Percentiles rank a stretch among this genome's conserved stretches.
Conservation (phyloP, 2,113 vertebrate genomes). For the Pelecanoides urinatrix region DNA sequence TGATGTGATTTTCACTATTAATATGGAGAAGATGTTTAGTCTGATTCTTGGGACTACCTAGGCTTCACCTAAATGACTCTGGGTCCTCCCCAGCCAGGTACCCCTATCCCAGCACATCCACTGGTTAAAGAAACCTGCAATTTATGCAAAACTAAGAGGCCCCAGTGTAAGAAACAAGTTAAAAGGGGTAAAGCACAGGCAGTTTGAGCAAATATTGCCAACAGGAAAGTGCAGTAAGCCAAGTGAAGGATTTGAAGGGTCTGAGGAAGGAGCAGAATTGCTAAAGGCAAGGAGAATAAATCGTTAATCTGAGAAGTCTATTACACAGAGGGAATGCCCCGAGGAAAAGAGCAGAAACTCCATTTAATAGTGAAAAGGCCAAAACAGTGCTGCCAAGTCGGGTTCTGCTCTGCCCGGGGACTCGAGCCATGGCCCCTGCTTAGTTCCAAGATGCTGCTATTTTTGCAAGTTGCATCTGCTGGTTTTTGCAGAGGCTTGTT, state of each 20-base stretch:
- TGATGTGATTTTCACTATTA: not conserved
- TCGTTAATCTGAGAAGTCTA: conserved; percentile 1
- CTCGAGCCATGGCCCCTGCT: not conserved
- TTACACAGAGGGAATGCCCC: not conserved
- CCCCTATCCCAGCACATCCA: not conserved
- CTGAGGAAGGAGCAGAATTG: not conserved
- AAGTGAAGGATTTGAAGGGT: not conserved
- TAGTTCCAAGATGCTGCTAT: conserved; percentile 26
- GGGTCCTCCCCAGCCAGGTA: not conserved
- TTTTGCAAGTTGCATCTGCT: conserved; percentile 14
- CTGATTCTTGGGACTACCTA: not conserved
- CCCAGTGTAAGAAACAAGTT: not conserved
- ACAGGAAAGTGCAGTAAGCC: not conserved
- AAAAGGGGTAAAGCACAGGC: not conserved
- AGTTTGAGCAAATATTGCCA: not conserved
- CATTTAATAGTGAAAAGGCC: conserved; percentile 10
- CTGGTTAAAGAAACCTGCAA: not conserved
- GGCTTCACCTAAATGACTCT: not conserved
- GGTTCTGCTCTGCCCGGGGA: not conserved
- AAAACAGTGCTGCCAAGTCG: not conserved
- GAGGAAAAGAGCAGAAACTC: conserved; percentile 20
- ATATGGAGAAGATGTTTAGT: not conserved
- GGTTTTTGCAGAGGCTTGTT: not conserved
- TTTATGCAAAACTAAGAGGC: not conserved
- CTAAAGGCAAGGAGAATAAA: conserved; percentile 8